A percentile compares a stretch with the other conserved stretches of the same genome.
phyloP scores from a whole-genome alignment of 2,113 vertebrate species.

The Salvelinus fontinalis region DNA sequence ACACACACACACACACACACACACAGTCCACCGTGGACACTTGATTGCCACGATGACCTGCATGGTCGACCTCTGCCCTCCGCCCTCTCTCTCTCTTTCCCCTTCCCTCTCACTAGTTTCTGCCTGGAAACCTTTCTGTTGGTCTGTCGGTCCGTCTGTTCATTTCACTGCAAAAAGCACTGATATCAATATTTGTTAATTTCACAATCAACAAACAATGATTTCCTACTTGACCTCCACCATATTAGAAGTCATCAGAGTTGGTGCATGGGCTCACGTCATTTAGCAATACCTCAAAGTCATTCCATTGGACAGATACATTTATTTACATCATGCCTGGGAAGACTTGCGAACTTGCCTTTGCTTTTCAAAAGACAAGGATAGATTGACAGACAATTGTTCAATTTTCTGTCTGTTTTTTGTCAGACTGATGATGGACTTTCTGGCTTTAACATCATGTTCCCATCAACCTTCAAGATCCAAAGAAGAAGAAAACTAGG shows the following conservation, averaged over 20 bases:
- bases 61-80: slow-evolving; percentile 21
- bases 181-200: slow-evolving; percentile 17
- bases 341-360: slow-evolving; percentile 44
- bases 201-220: background rate
- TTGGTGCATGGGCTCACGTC: slow-evolving; percentile 46
- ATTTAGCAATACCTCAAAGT: slow-evolving; percentile 38
- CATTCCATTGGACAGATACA: slow-evolving; percentile 31
- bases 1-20: background rate
- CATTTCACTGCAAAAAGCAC: slow-evolving; percentile 22
- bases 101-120: background rate
- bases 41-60: slow-evolving; percentile 16
- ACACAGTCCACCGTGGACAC: slow-evolving; percentile 11
- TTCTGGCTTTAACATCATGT: slow-evolving; percentile 35
- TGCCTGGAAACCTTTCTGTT: background rate
- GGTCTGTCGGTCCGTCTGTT: background rate
- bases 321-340: slow-evolving; percentile 14
- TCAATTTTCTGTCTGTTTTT: slow-evolving; percentile 1
- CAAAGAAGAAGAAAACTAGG: slow-evolving; percentile 64
- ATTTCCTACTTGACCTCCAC: slow-evolving; percentile 26
- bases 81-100: slow-evolving; percentile 22
- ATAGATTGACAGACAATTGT: background rate
- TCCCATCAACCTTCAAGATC: slow-evolving; percentile 53
- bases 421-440: slow-evolving; percentile 22
- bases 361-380: slow-evolving; percentile 26
- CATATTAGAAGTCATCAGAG: slow-evolving; percentile 29